A percentile compares a stretch with the other conserved stretches of the same genome.
Evolutionary conservation across 2,113 vertebrate species (phyloP).

Genomic region (Phyllopteryx taeniolatus): DNA sequence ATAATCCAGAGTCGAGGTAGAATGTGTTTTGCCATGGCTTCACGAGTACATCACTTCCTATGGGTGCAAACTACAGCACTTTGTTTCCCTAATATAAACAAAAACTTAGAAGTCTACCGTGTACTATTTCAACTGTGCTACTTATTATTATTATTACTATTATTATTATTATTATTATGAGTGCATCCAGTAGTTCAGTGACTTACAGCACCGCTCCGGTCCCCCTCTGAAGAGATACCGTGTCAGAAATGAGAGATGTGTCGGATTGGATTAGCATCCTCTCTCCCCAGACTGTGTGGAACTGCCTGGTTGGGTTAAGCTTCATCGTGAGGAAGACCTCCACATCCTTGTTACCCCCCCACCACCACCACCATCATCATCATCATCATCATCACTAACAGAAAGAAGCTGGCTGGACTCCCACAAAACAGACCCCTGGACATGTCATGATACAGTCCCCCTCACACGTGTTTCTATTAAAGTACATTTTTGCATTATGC

Average conservation of each 20-base stretch:
- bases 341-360: background rate
- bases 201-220: slow-evolving; percentile 6
- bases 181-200: background rate
- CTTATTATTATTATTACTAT: background rate
- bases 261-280: slow-evolving; percentile 50
- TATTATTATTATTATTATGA: background rate
- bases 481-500: background rate
- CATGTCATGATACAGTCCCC: slow-evolving; percentile 3
- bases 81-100: background rate
- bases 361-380: slow-evolving; percentile 7
- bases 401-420: slow-evolving; percentile 11
- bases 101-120: background rate
- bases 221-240: slow-evolving; percentile 36
- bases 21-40: background rate
- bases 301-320: slow-evolving; percentile 52
- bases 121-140: background rate
- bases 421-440: slow-evolving; percentile 7
- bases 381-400: background rate
- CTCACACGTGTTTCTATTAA: background rate
- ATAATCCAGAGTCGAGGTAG: background rate
- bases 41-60: background rate
- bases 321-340: slow-evolving; percentile 35
- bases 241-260: slow-evolving; percentile 55
- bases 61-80: background rate
- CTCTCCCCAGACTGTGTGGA: slow-evolving; percentile 43